These are phyloP conservation scores for Acleris emargana DNA, from an alignment of 2,888 invertebrate species.

Conservation along the genomic window DNA sequence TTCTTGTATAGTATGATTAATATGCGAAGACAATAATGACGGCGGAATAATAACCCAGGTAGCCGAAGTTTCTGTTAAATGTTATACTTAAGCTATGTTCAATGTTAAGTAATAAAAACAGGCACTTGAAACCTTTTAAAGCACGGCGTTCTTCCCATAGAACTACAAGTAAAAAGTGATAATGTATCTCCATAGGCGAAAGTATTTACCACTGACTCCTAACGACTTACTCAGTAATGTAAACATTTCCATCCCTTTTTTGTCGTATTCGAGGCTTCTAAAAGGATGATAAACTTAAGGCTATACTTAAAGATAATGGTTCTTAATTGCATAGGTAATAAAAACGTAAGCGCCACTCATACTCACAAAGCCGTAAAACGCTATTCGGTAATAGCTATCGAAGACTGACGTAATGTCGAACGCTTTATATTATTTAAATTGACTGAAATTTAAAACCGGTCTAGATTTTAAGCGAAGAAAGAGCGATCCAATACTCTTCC, in stretches of 20 bases:
- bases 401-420: conserved; percentile 8
- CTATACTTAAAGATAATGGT: conserved; percentile 22
- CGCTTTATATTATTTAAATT: conserved; percentile 6
- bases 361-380: conserved; percentile 10
- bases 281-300: conserved; percentile 32
- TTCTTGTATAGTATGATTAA: too few relatives aligned
- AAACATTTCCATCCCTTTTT: conserved; percentile 52
- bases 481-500: too few relatives aligned
- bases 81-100: too few relatives aligned
- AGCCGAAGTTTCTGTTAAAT: too few relatives aligned
- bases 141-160: too few relatives aligned
- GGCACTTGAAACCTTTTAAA: too few relatives aligned
- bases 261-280: conserved; percentile 37
- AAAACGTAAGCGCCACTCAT: conserved; percentile 16
- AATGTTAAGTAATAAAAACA: too few relatives aligned
- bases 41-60: too few relatives aligned
- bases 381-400: conserved; percentile 17
- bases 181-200: conserved; percentile 2
- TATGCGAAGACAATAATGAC: too few relatives aligned
- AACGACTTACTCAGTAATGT: conserved; percentile 45
- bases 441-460: background rate
- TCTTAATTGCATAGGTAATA: conserved; percentile 22
- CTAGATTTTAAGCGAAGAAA: conserved; percentile 3
- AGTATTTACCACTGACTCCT: conserved; percentile 18
- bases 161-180: background rate